Conservation (phyloP, 2,888 invertebrate species). For the Mesopsocus fuscifrons region DNA sequence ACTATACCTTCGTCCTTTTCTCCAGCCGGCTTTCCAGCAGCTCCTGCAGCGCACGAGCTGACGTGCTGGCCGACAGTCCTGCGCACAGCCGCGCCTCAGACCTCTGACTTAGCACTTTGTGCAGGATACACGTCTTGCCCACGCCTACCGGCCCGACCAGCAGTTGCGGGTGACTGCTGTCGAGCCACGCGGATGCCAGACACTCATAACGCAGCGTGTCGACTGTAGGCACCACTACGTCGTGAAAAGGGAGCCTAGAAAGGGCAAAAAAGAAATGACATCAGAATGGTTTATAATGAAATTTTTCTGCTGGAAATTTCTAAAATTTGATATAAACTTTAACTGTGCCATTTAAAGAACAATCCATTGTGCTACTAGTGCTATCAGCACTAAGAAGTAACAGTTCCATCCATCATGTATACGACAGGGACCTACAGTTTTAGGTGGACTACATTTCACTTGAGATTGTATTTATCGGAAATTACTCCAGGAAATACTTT, state of each 20-base stretch:
- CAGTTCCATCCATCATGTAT: no score
- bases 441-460: no score
- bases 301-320: no score
- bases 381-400: slow-evolving; percentile 4
- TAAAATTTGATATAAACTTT: no score
- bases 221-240: slow-evolving; percentile 69
- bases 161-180: slow-evolving; percentile 47
- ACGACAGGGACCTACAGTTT: no score
- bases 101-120: slow-evolving; percentile 32
- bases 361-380: slow-evolving; percentile 4
- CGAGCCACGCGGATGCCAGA: slow-evolving; percentile 44
- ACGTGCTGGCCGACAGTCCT: slow-evolving; percentile 80
- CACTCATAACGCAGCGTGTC: slow-evolving; percentile 72
- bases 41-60: slow-evolving; percentile 66
- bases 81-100: slow-evolving; percentile 41
- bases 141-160: slow-evolving; percentile 76
- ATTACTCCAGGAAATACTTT: no score
- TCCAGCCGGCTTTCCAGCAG: slow-evolving; percentile 71
- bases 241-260: slow-evolving; percentile 55
- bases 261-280: slow-evolving; percentile 14
- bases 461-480: no score
- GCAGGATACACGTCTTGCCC: slow-evolving; percentile 64
- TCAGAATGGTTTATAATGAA: no score
- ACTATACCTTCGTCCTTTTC: slow-evolving; percentile 71
- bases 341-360: no score